phyloP scores from a whole-genome alignment of 2,797 vertebrate species.

The Lindbergichthys nudifrons region DNA sequence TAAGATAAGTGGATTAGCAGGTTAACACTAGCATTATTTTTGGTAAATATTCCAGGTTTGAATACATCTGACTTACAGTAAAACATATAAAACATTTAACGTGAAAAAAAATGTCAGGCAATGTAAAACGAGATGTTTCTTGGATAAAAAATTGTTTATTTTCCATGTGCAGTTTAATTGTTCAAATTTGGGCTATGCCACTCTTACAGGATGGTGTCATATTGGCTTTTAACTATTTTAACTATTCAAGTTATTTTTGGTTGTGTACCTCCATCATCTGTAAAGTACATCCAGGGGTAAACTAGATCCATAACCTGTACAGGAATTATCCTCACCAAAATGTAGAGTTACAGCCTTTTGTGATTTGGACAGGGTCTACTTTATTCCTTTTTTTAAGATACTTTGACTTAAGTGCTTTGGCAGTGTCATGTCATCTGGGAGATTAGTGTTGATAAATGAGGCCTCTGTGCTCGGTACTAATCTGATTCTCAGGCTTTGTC shows the following conservation, averaged over 20 bases:
- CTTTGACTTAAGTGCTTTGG: not conserved
- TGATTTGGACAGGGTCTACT: not conserved
- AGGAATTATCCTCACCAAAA: not conserved
- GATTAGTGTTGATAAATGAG: conserved; percentile 15
- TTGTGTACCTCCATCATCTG: not conserved
- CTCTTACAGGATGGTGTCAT: not conserved
- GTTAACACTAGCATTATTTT: conserved; percentile 1
- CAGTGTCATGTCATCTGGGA: conserved; percentile 2
- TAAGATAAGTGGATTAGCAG: not conserved
- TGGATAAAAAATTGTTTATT: no score
- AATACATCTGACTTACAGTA: not conserved
- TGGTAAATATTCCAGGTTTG: not conserved
- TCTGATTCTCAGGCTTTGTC: conserved; percentile 38
- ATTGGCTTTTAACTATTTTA: not conserved
- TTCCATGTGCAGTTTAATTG: not conserved
- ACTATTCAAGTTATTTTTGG: not conserved
- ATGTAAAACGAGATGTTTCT: not conserved
- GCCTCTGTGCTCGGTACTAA: conserved; percentile 44
- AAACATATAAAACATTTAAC: conserved; percentile 2
- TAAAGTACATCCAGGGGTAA: not conserved
- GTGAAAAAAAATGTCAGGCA: not conserved
- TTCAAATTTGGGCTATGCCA: not conserved
- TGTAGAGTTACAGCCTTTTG: not conserved
- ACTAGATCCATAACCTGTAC: not conserved
- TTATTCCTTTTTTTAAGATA: not conserved